Evolutionary conservation across 2,797 vertebrate genomes (phyloP).

Genomic region (Chromobotia macracanthus): DNA sequence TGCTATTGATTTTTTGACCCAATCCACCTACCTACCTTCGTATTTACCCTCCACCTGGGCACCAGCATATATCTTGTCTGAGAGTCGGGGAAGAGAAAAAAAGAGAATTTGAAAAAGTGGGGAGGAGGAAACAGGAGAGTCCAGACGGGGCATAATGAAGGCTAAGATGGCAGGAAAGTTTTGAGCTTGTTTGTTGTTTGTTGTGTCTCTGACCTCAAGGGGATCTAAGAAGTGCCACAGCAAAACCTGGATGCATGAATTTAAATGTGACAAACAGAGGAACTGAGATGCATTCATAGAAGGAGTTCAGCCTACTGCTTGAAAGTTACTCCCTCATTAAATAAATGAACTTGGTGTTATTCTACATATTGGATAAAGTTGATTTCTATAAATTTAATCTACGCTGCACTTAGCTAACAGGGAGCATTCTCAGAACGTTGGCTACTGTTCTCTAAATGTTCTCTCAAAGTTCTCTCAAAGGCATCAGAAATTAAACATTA

Average conservation of each 20-base stretch:
- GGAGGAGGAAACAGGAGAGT: conserved; percentile 49
- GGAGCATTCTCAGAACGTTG: too few relatives aligned
- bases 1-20: conserved; percentile 79
- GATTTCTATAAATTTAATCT: background rate
- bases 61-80: conserved; percentile 78
- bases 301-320: background rate
- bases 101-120: conserved; percentile 42
- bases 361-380: background rate
- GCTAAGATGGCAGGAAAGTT: conserved; percentile 65
- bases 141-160: conserved; percentile 75
- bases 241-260: conserved; percentile 28
- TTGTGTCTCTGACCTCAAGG: conserved; percentile 43
- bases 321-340: background rate
- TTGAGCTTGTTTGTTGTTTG: conserved; percentile 45
- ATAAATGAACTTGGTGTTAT: conserved; percentile 13
- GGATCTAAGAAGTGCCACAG: conserved; percentile 30
- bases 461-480: too few relatives aligned
- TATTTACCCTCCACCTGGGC: conserved; percentile 73
- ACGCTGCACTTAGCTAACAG: too few relatives aligned
- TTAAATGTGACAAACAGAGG: conserved; percentile 16
- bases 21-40: conserved; percentile 8
- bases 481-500: too few relatives aligned
- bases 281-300: conserved; percentile 3
- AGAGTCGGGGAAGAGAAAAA: conserved; percentile 53
- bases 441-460: too few relatives aligned